Evolutionary conservation across 2,113 vertebrate species (phyloP).

Genomic region (Melozone crissalis): DNA sequence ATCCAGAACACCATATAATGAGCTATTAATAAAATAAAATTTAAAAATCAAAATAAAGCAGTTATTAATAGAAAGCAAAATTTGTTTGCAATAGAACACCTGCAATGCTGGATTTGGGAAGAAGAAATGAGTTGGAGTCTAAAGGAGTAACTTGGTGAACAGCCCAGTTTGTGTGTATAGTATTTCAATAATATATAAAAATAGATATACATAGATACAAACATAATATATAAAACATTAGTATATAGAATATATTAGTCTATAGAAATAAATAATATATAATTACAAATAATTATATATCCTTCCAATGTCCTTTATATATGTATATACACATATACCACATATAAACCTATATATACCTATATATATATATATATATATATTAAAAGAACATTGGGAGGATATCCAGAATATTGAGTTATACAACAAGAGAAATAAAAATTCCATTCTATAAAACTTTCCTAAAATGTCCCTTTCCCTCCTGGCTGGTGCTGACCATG

Average conservation of each 20-base stretch:
- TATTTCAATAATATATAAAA: not conserved
- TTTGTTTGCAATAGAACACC: not conserved
- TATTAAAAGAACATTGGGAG: not conserved
- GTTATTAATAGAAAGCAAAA: not conserved
- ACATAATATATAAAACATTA: not conserved
- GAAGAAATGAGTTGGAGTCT: not conserved
- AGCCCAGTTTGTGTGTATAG: not conserved
- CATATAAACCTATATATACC: too few relatives aligned
- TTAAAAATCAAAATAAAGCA: not conserved
- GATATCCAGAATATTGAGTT: not conserved
- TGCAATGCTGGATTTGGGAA: not conserved
- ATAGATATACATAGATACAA: not conserved
- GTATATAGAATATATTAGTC: not conserved
- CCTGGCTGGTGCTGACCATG: not conserved
- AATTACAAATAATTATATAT: not conserved
- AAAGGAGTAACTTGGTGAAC: not conserved
- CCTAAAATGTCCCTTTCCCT: not conserved
- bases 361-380: too few relatives aligned
- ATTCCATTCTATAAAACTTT: not conserved
- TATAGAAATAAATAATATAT: not conserved
- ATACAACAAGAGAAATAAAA: not conserved
- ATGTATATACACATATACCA: too few relatives aligned
- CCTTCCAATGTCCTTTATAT: not conserved
- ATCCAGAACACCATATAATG: not conserved
- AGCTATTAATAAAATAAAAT: too few relatives aligned